phyloP scores from a whole-genome alignment of 2,797 vertebrate genomes.

The Pelobates cultripes region DNA sequence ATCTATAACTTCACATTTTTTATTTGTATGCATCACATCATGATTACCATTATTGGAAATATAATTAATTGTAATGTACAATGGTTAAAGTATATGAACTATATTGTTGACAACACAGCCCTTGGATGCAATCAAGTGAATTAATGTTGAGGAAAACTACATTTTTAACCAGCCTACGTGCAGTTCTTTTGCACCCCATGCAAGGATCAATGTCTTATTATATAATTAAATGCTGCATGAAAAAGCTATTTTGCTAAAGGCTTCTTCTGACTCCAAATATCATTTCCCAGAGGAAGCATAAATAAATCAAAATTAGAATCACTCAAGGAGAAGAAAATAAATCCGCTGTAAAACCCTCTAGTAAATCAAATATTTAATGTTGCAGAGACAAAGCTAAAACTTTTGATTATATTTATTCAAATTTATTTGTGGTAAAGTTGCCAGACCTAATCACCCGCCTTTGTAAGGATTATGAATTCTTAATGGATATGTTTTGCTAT shows the following conservation, averaged over 20 bases:
- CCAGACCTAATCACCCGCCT: conserved; percentile 68
- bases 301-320: conserved; percentile 50
- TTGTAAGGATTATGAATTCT: conserved; percentile 76
- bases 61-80: no score
- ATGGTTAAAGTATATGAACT: no score
- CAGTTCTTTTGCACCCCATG: background rate
- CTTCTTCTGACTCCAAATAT: conserved; percentile 27
- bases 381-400: conserved; percentile 70
- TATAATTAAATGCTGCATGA: conserved; percentile 37
- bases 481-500: conserved; percentile 70
- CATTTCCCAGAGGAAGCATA: conserved; percentile 39
- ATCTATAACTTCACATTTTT: no score
- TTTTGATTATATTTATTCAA: conserved; percentile 74
- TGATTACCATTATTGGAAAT: no score
- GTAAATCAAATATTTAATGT: conserved; percentile 72
- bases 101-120: no score
- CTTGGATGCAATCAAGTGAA: no score
- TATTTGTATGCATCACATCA: no score
- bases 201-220: conserved; percentile 28
- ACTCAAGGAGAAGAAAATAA: conserved; percentile 53
- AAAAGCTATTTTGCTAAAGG: conserved; percentile 34
- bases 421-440: conserved; percentile 73
- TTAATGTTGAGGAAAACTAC: no score
- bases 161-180: background rate
- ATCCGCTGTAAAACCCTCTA: conserved; percentile 63